Percentiles rank a stretch among this genome's conserved stretches.
Conservation (phyloP, 1,140 invertebrate genomes). For the Calosoma granatense region DNA sequence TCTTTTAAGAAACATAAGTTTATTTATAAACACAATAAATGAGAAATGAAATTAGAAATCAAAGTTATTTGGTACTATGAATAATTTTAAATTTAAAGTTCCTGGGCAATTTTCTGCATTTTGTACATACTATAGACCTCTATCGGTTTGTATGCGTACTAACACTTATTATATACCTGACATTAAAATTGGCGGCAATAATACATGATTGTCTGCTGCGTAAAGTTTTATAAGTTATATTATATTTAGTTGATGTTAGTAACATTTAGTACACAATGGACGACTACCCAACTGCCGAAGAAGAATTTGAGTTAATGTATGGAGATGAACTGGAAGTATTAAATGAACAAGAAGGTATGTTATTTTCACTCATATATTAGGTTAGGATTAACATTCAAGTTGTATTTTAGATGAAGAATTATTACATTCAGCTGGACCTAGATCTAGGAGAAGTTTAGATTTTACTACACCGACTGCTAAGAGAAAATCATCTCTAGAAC, state of each 20-base stretch:
- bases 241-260: neutral
- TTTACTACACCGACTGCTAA: conserved; percentile 13
- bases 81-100: too few relatives aligned
- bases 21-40: too few relatives aligned
- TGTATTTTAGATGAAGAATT: conserved; percentile 11
- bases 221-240: too few relatives aligned
- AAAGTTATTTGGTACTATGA: too few relatives aligned
- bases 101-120: too few relatives aligned
- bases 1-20: too few relatives aligned
- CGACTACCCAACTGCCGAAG: conserved; percentile 63
- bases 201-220: too few relatives aligned
- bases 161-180: too few relatives aligned
- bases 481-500: neutral
- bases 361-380: conserved; percentile 15
- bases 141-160: too few relatives aligned
- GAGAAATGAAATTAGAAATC: too few relatives aligned
- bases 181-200: too few relatives aligned
- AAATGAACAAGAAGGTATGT: conserved; percentile 45
- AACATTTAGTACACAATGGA: conserved; percentile 32
- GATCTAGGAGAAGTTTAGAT: conserved; percentile 23
- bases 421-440: conserved; percentile 12
- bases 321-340: conserved; percentile 60
- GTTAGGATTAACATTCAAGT: conserved; percentile 10
- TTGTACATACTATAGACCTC: too few relatives aligned
- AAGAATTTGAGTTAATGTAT: conserved; percentile 65